phyloP scores from a whole-genome alignment of 2,113 vertebrate genomes.

The Bos indicus region DNA sequence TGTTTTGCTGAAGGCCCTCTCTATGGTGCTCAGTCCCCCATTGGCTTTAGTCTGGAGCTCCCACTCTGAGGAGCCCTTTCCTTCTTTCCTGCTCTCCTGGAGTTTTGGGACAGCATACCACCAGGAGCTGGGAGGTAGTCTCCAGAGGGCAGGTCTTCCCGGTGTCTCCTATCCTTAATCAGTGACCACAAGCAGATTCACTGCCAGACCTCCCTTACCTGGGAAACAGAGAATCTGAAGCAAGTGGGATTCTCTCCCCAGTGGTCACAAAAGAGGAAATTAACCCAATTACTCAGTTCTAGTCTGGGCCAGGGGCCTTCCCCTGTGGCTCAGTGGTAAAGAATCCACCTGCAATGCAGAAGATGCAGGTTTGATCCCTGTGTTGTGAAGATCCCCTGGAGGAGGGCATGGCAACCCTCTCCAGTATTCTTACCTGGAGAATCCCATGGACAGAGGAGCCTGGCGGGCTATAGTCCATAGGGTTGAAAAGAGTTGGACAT shows the following conservation, averaged over 20 bases:
- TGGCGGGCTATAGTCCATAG: not conserved
- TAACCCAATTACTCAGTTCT: not conserved
- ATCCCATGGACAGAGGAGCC: not conserved
- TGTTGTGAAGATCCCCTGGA: not conserved
- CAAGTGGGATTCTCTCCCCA: not conserved
- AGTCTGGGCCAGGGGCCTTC: not conserved
- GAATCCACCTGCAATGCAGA: not conserved
- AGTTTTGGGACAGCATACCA: fast-evolving
- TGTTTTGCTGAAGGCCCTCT: not conserved
- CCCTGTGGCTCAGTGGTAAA: not conserved
- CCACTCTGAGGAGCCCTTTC: not conserved
- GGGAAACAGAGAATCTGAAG: not conserved
- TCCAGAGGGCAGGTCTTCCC: not conserved
- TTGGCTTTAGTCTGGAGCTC: not conserved
- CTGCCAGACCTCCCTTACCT: not conserved
- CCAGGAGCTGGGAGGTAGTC: not conserved
- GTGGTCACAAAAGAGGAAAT: not conserved
- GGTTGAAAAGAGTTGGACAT: not conserved
- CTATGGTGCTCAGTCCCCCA: no score
- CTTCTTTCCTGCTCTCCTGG: not conserved
- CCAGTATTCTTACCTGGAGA: not conserved
- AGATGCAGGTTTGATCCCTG: not conserved
- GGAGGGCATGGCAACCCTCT: not conserved
- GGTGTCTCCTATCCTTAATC: not conserved
- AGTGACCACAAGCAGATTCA: not conserved